Evolutionary conservation across 2,113 vertebrate genomes (phyloP).

Genomic region (Corythornis vintsioides): DNA sequence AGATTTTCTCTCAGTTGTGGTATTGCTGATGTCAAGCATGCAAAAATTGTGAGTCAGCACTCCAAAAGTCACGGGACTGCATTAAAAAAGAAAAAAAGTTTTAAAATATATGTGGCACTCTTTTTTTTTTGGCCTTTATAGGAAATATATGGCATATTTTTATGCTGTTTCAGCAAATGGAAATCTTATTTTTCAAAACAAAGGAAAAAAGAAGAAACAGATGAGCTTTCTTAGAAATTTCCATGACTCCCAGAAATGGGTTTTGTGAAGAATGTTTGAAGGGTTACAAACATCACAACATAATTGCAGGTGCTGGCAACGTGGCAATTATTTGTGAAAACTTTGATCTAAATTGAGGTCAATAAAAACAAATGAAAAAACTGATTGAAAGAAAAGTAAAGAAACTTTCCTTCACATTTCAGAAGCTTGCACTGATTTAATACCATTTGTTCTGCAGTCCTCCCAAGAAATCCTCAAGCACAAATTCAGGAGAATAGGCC

Average conservation of each 20-base stretch:
- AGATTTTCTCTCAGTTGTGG: conserved; percentile 72
- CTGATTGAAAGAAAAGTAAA: background rate
- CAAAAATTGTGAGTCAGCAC: conserved; percentile 55
- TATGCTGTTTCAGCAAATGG: background rate
- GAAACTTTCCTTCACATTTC: background rate
- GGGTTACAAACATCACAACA: background rate
- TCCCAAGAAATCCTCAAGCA: background rate
- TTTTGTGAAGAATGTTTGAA: background rate
- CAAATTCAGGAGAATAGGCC: background rate
- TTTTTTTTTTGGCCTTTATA: background rate
- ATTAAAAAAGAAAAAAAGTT: background rate
- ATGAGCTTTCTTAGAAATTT: background rate
- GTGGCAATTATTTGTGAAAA: conserved; percentile 13
- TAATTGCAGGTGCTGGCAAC: conserved; percentile 45
- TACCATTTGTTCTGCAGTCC: conserved; percentile 11
- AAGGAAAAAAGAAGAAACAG: background rate
- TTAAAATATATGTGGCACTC: background rate
- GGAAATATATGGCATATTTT: background rate
- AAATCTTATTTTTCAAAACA: conserved; percentile 19
- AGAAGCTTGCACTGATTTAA: background rate
- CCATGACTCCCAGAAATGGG: background rate
- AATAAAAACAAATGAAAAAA: conserved; percentile 23
- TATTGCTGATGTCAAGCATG: conserved; percentile 66
- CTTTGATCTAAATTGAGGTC: conserved; percentile 19
- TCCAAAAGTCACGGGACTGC: conserved; percentile 29